These are phyloP conservation scores for Osmoderma eremita DNA, from an alignment of 2,888 invertebrate species.

Conservation along the genomic window DNA sequence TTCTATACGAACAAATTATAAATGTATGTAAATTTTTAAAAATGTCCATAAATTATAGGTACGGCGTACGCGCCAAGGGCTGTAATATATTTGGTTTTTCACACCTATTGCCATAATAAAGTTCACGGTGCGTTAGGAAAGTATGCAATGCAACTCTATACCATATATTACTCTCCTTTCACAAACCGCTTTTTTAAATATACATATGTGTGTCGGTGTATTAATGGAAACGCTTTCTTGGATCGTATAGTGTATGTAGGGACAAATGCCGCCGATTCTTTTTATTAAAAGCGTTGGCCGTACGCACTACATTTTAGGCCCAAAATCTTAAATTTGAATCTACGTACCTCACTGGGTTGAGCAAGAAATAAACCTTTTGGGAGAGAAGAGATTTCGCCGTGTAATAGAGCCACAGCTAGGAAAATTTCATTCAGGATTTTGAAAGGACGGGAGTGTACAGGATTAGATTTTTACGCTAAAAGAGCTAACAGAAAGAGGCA, in stretches of 20 bases:
- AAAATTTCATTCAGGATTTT: too few relatives aligned
- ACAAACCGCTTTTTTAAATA: constrained; percentile 23
- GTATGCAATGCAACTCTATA: background rate
- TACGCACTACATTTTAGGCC: too few relatives aligned
- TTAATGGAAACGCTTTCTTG: background rate
- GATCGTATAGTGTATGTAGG: background rate
- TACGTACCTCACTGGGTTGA: too few relatives aligned
- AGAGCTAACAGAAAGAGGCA: too few relatives aligned
- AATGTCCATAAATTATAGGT: constrained; percentile 27
- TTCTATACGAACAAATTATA: too few relatives aligned
- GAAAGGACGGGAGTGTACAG: too few relatives aligned
- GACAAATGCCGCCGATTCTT: background rate
- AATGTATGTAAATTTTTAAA: constrained; percentile 20
- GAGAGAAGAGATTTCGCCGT: too few relatives aligned
- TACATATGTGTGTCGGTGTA: background rate
- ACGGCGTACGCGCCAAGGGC: constrained; percentile 34
- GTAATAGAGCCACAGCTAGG: too few relatives aligned
- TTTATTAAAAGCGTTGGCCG: too few relatives aligned
- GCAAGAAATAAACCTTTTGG: too few relatives aligned
- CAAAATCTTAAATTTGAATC: too few relatives aligned
- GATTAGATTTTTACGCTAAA: too few relatives aligned
- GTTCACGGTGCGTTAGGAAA: constrained; percentile 32
- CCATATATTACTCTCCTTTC: constrained; percentile 13
- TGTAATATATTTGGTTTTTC: constrained; percentile 36
- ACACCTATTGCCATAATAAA: constrained; percentile 37